A percentile compares a stretch with the other conserved stretches of the same genome.
phyloP scores from a whole-genome alignment of 1,140 invertebrate species.

The Gyrodactylus salaris region DNA sequence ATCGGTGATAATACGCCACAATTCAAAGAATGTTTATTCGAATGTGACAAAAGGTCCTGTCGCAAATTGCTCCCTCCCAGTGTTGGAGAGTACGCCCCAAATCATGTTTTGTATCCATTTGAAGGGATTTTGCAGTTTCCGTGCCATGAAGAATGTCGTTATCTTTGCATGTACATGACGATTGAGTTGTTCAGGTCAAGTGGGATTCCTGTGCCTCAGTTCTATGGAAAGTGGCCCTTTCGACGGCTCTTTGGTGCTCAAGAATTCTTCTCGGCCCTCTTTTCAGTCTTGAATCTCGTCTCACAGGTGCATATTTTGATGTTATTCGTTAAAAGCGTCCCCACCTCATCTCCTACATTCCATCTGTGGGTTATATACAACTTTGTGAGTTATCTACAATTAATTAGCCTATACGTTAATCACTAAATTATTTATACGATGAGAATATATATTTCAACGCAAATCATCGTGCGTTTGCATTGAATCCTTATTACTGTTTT shows the following conservation, averaged over 20 bases:
- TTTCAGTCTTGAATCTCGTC: neutral
- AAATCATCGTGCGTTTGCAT: too few species aligned
- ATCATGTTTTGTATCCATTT: neutral
- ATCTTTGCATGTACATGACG: neutral
- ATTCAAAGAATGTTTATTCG: neutral
- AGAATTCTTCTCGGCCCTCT: neutral
- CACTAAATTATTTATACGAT: too few species aligned
- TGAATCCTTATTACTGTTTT: too few species aligned
- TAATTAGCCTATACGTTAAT: too few species aligned
- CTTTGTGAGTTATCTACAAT: neutral
- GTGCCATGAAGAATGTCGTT: neutral
- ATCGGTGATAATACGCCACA: neutral
- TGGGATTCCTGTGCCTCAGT: neutral
- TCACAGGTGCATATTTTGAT: neutral
- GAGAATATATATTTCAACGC: too few species aligned
- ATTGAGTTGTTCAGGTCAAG: neutral
- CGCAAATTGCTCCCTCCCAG: neutral
- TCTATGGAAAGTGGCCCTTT: neutral
- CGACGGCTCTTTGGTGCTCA: neutral
- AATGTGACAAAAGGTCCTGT: neutral
- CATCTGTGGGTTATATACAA: neutral
- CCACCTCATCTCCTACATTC: neutral
- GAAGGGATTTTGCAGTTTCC: neutral
- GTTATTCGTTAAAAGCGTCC: neutral
- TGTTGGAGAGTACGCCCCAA: neutral